phyloP scores from a whole-genome alignment of 2,797 vertebrate genomes.

The Eulemur coronatus region DNA sequence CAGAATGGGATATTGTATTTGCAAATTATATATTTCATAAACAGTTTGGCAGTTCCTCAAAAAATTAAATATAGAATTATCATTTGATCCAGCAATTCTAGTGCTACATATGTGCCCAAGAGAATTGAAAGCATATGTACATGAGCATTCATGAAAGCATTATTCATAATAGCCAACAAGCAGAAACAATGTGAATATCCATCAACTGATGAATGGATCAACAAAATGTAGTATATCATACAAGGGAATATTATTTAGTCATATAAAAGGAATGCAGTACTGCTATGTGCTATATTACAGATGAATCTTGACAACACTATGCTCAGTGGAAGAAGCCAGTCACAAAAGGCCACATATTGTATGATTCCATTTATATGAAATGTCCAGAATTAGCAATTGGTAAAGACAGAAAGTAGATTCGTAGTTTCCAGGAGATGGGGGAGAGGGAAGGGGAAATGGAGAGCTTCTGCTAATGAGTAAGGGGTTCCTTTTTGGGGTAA shows the following conservation, averaged over 20 bases:
- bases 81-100: background rate
- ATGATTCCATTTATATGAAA: background rate
- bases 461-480: background rate
- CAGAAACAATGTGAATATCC: background rate
- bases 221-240: background rate
- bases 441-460: background rate
- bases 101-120: background rate
- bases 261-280: background rate
- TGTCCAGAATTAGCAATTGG: background rate
- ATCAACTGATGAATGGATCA: background rate
- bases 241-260: background rate
- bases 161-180: background rate
- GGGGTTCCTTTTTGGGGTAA: background rate
- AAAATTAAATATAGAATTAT: constrained; percentile 14
- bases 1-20: background rate
- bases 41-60: background rate
- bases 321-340: background rate
- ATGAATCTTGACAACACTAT: background rate
- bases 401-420: constrained; percentile 11
- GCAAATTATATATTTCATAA: constrained; percentile 22
- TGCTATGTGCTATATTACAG: background rate
- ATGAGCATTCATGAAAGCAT: background rate
- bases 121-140: background rate
- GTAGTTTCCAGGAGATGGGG: background rate
- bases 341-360: background rate